phyloP scores from a whole-genome alignment of 2,113 vertebrate genomes.

The Rissa tridactyla region DNA sequence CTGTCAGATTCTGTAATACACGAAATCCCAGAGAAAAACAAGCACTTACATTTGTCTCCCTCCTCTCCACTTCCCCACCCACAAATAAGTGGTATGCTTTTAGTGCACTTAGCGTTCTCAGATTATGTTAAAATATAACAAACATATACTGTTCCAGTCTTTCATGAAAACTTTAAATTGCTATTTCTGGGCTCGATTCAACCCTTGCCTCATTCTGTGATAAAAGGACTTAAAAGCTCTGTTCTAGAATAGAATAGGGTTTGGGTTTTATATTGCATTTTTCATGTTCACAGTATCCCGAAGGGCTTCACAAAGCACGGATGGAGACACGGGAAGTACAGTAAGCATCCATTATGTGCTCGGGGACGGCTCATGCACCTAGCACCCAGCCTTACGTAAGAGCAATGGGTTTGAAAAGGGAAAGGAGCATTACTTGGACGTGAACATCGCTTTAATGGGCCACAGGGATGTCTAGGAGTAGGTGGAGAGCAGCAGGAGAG shows the following conservation, averaged over 20 bases:
- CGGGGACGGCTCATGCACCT: neutral
- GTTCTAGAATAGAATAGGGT: slow-evolving; percentile 63
- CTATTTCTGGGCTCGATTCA: slow-evolving; percentile 68
- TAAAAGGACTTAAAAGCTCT: slow-evolving; percentile 62
- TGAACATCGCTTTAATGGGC: neutral
- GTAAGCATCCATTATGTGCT: neutral
- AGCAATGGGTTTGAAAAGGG: neutral
- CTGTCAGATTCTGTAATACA: neutral
- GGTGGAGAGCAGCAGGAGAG: neutral
- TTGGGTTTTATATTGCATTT: slow-evolving; percentile 50
- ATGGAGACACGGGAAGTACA: slow-evolving; percentile 27
- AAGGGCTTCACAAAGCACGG: slow-evolving; percentile 57
- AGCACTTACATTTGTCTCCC: neutral
- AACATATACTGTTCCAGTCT: slow-evolving; percentile 55
- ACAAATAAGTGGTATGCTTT: slow-evolving; percentile 59
- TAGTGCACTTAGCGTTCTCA: slow-evolving; percentile 53
- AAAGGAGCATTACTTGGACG: neutral
- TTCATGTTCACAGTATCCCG: slow-evolving; percentile 56
- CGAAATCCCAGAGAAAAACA: slow-evolving; percentile 1
- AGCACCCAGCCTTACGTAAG: neutral
- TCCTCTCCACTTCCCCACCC: neutral
- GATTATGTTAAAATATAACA: slow-evolving; percentile 76
- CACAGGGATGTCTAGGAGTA: neutral
- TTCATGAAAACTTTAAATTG: slow-evolving; percentile 69
- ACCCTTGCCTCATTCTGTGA: slow-evolving; percentile 66